phyloP scores from a whole-genome alignment of 1,140 invertebrate species.

The Cardiocondyla obscurior region DNA sequence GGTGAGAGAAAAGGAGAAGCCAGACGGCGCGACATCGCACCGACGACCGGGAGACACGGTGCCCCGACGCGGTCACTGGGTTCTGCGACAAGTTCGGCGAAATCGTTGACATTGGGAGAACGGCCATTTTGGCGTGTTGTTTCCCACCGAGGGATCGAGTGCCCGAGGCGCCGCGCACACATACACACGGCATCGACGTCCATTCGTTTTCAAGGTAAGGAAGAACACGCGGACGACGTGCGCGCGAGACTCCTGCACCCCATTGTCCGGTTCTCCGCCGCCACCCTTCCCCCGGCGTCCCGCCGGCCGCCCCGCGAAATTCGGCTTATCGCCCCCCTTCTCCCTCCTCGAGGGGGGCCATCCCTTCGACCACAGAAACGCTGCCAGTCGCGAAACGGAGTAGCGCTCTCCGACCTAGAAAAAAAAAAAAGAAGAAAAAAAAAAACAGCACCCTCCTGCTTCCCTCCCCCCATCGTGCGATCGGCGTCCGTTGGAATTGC shows the following conservation, averaged over 20 bases:
- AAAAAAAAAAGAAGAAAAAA: background rate
- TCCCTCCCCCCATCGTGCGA: background rate
- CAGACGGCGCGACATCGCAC: conserved; percentile 52
- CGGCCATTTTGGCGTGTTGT: conserved; percentile 82
- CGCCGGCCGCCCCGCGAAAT: background rate
- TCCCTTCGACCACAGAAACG: too few relatives aligned
- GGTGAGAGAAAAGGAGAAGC: conserved; percentile 5
- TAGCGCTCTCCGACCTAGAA: background rate
- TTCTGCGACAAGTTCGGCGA: conserved; percentile 60
- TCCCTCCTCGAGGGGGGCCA: too few relatives aligned
- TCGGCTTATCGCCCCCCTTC: too few relatives aligned
- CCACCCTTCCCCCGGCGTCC: background rate
- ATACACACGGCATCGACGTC: conserved; percentile 75
- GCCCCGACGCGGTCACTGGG: conserved; percentile 57
- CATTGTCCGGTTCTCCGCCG: background rate
- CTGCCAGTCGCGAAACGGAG: background rate
- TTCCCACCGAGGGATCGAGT: conserved; percentile 75
- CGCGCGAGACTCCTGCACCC: background rate
- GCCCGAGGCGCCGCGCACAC: conserved; percentile 49
- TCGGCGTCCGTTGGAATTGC: background rate
- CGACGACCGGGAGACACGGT: conserved; percentile 35
- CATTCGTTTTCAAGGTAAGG: conserved; percentile 79
- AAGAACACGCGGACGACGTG: conserved; percentile 43
- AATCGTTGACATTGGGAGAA: conserved; percentile 79
- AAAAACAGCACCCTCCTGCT: too few relatives aligned